Base-by-base conservation (phyloP, 2,113 vertebrate genomes). In the Lepidothrix coronata region DNA sequence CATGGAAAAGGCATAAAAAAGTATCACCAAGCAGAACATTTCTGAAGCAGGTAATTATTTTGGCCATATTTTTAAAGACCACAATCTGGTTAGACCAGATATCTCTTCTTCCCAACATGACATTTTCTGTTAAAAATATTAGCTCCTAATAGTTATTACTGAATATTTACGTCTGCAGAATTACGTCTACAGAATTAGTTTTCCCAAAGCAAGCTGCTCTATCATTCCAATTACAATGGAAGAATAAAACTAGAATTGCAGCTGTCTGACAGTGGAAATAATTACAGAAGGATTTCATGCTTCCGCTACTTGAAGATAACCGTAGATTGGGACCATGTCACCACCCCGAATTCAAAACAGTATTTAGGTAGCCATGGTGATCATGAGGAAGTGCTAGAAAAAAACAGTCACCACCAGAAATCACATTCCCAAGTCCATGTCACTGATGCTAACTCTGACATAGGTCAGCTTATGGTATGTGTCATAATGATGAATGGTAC, bases 311-410 rank as follows among this genome's bases (percentile, higher is more conserved):
- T 9, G 41, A 76, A 28, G 22, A 67, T 14, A 30, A 44, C 23
- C 12, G n/a, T 8, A 61, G 7, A 6, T 39, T 76, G 9, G 12
- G n/a, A 46, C 3, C 6, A 35, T 31, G 22, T 75, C 12, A 52
- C 5, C 31, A 63, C 3, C 2, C 5, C 7, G 9, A 58, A 91
- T 14, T 28, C 27, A 43, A 33, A 74, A 31, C 0, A 0, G 13
- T 59, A 41, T 24, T 43, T 51, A 76, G 4, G 5, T 35, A 88
- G 30, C 13, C 18, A 17, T 17, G 16, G 35, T 65, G 39, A 66
- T 39, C 30, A 74, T 2, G 2, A 74, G 0, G 3, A 74, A 67
- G 28, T 9, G 2, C 37, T 31, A 48, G 17, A 54, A 79, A 73
- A 85, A 89, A 72, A 0, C 15, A 84, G 8, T 23, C 18, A 77